A percentile compares a stretch with the other conserved stretches of the same genome.
phyloP scores from a whole-genome alignment of 1,140 invertebrate genomes.

The Lordiphosa mommai region DNA sequence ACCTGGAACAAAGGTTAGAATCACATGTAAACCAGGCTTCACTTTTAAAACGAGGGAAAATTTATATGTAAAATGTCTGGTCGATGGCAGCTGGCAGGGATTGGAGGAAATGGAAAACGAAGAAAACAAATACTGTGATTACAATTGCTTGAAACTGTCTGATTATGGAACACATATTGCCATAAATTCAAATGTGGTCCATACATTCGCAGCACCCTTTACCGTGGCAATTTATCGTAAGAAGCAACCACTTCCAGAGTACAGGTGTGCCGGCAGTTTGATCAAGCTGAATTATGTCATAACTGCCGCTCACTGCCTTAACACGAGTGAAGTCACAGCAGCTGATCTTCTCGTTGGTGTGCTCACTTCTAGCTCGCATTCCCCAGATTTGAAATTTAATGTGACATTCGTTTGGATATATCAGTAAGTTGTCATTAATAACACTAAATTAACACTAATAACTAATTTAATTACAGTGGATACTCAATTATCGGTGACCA shows the following conservation, averaged over 20 bases:
- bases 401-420: too few species aligned
- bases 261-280: conserved; percentile 7
- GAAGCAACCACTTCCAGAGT: background rate
- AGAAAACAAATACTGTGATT: background rate
- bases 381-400: too few species aligned
- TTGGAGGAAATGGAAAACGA: background rate
- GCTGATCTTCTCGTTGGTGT: background rate
- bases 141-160: background rate
- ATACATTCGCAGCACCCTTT: too few species aligned
- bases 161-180: fast-evolving
- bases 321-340: too few species aligned
- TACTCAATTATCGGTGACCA: background rate
- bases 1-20: background rate
- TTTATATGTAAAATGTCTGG: background rate
- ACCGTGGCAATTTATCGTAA: background rate
- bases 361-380: too few species aligned
- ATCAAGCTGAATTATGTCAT: conserved; percentile 6
- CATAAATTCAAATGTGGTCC: fast-evolving
- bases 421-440: background rate
- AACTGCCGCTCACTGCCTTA: conserved; percentile 25
- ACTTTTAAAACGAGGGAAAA: too few species aligned
- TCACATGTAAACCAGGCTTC: background rate
- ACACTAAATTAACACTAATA: background rate
- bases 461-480: background rate
- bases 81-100: conserved; percentile 11